These are phyloP conservation scores for Sitodiplosis mosellana DNA, from an alignment of 1,140 invertebrate genomes.

Conservation along the genomic window DNA sequence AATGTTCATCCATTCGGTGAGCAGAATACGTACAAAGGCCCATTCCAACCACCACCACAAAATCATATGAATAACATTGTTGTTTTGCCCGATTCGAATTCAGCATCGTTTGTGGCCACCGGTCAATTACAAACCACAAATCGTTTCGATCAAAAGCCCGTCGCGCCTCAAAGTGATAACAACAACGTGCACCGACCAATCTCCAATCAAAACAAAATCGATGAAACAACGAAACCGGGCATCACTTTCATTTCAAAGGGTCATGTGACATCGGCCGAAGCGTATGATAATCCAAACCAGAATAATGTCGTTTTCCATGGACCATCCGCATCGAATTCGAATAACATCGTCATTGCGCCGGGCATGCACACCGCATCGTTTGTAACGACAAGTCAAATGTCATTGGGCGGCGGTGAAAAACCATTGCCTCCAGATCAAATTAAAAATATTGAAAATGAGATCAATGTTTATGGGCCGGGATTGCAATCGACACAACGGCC, in stretches of 20 bases:
- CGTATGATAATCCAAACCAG: neutral
- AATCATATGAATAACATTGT: conserved; percentile 35
- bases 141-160: neutral
- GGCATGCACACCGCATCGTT: no score
- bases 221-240: no score
- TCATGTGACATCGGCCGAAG: neutral
- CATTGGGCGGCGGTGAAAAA: conserved; percentile 11
- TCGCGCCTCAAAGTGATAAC: neutral
- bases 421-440: conserved; percentile 6
- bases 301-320: neutral
- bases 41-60: conserved; percentile 18
- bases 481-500: neutral
- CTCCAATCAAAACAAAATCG: neutral
- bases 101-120: conserved; percentile 40
- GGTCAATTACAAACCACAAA: conserved; percentile 32
- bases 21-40: conserved; percentile 18
- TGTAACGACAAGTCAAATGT: neutral
- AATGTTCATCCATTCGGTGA: conserved; percentile 21
- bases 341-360: no score
- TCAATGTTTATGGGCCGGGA: conserved; percentile 7
- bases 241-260: no score
- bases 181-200: neutral
- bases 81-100: conserved; percentile 39
- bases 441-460: conserved; percentile 13
- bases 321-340: no score